Base-by-base conservation (phyloP, 2,888 invertebrate species). In the Lithophane ornitopus region DNA sequence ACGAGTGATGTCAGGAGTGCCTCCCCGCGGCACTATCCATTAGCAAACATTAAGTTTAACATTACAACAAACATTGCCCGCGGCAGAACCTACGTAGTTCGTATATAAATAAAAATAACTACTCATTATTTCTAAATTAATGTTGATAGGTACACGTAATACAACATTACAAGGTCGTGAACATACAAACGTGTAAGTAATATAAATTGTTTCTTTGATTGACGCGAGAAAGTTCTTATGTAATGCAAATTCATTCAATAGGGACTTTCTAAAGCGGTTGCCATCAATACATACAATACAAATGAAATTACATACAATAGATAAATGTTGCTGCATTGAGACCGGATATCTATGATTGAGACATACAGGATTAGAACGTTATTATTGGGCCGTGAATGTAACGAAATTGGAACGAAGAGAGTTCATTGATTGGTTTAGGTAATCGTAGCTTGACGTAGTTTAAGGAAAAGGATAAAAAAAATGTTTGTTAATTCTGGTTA, bases 141-240 rank as follows among this genome's bases (percentile, higher is more conserved):
- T 44, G n/a, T 65, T 22, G 28, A 39, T n/a, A n/a, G n/a, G 39
- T 41, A 61, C 44, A 28, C 12, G 63, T 59, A 59, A 56, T 14
- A 16, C 3, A 16, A 59, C n/a, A 4, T 28, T 41, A 62, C 81
- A 73, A 65, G 76, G 44, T 74, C 81, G 81, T 28, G 39, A 44
- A 62, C 26, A 56, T 44, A 69, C n/a, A 61, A 28, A 70, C 62
- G 39, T 28, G 12, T n/a, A 34, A 6, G 34, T 34, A 67, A 22
- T 44, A 56, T 62, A 14, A 72, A 65, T 44, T 26, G 58, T 69
- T 41, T 62, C 11, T 71, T 34, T 74, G 76, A 74, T 85, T 76
- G 82, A 76, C 71, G 54, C 68, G 70, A 61, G 82, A 83, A 83
- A 83, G 85, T 85, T 74, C 1, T 81, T 58, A 69, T 70, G 49